Percentiles rank a stretch among this genome's conserved stretches.
These are phyloP conservation scores for Keiferia lycopersicella DNA, from an alignment of 2,888 invertebrate genomes.

Conservation along the genomic window DNA sequence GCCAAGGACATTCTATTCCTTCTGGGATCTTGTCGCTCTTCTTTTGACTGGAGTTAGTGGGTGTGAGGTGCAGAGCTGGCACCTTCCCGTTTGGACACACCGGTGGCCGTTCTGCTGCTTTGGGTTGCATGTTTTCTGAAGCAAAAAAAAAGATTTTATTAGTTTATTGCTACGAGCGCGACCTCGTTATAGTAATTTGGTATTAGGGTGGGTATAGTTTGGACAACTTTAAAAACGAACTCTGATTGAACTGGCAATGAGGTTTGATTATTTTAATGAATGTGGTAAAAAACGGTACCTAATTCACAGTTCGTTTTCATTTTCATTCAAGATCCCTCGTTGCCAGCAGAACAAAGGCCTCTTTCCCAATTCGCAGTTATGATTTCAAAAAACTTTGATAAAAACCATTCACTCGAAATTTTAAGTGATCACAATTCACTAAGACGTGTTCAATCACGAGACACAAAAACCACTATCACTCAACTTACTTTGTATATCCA, in stretches of 20 bases:
- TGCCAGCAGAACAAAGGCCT: too few species aligned
- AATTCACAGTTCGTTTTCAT: background rate
- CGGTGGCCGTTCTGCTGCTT: slow-evolving; percentile 61
- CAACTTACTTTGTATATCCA: slow-evolving; percentile 63
- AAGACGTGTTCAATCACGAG: background rate
- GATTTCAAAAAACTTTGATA: background rate
- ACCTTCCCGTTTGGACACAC: slow-evolving; percentile 58
- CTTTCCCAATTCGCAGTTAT: background rate
- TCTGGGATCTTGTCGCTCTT: slow-evolving; percentile 46
- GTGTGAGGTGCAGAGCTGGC: slow-evolving; percentile 67
- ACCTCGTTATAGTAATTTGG: slow-evolving; percentile 9
- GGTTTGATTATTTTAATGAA: background rate
- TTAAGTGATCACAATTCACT: too few species aligned
- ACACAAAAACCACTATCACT: slow-evolving; percentile 6
- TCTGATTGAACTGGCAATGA: slow-evolving; percentile 5
- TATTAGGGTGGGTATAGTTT: background rate
- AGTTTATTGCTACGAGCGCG: slow-evolving; percentile 20
- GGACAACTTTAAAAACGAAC: background rate
- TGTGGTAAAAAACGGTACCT: background rate
- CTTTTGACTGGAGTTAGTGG: slow-evolving; percentile 57
- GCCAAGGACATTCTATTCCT: slow-evolving; percentile 55
- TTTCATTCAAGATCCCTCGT: background rate
- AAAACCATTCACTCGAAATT: background rate
- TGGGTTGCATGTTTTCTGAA: slow-evolving; percentile 70
- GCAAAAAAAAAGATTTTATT: slow-evolving; percentile 38